Conservation (phyloP, 2,113 vertebrate genomes). For the Columba livia region DNA sequence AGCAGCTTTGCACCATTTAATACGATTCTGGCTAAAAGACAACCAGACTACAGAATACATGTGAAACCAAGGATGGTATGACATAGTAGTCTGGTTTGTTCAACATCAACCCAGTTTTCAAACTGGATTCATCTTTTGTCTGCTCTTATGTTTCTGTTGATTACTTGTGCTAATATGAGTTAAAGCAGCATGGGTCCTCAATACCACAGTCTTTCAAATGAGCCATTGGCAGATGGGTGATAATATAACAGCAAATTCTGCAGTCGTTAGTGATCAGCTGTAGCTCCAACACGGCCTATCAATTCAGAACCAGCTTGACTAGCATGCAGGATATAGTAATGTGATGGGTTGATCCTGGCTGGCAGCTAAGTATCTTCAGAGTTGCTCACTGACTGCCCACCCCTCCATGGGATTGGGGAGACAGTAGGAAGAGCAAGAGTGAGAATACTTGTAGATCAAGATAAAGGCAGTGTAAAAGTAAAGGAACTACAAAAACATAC, state of each 20-base stretch:
- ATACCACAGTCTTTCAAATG: neutral
- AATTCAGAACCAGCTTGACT: neutral
- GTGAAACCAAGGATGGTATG: neutral
- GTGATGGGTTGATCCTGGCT: neutral
- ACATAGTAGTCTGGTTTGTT: neutral
- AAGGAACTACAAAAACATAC: neutral
- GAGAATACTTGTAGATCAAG: neutral
- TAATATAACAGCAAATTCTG: neutral
- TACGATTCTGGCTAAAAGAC: neutral
- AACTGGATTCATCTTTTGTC: neutral
- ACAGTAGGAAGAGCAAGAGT: neutral
- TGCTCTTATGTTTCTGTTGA: neutral
- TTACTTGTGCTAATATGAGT: neutral
- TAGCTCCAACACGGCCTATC: neutral
- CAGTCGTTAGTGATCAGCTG: neutral
- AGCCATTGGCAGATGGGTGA: neutral
- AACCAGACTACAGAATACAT: neutral
- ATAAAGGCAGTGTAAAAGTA: neutral
- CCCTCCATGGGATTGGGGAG: rapidly evolving
- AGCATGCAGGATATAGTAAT: neutral
- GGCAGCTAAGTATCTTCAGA: neutral
- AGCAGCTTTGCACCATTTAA: neutral
- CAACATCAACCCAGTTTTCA: neutral
- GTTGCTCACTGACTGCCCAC: neutral
- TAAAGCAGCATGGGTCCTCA: neutral